These are phyloP conservation scores for Oscheius sp. DNA, from an alignment of 2,888 invertebrate species.

Conservation along the genomic window DNA sequence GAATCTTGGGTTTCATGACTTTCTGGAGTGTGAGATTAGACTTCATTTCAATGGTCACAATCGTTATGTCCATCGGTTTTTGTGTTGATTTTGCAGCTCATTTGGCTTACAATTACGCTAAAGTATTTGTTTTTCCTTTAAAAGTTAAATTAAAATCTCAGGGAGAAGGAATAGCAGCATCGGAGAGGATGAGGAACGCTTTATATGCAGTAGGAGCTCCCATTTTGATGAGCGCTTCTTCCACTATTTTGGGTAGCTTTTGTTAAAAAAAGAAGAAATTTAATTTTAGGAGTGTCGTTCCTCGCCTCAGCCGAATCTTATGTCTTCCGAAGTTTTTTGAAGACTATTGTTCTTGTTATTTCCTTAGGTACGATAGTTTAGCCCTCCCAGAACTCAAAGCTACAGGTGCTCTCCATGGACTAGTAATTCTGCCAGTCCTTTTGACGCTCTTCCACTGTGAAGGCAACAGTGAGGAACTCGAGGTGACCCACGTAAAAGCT, in stretches of 20 bases:
- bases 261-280: not conserved
- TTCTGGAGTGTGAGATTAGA: constrained; percentile 88
- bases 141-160: too few relatives aligned
- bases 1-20: constrained; percentile 94
- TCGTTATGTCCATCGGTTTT: constrained; percentile 94
- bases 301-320: constrained; percentile 88
- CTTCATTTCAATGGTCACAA: constrained; percentile 89
- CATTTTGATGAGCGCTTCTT: constrained; percentile 88
- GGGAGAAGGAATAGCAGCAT: constrained; percentile 54
- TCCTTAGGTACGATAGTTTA: constrained; percentile 77
- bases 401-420: constrained; percentile 84
- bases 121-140: constrained; percentile 46
- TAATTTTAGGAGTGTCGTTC: constrained; percentile 78
- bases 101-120: constrained; percentile 80
- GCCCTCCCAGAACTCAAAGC: too few relatives aligned
- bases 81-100: constrained; percentile 95
- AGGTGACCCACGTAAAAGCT: constrained; percentile 23
- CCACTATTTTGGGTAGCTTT: constrained; percentile 81
- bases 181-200: constrained; percentile 84
- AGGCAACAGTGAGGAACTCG: constrained; percentile 26
- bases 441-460: constrained; percentile 69
- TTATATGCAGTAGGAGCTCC: constrained; percentile 88
- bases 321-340: constrained; percentile 70
- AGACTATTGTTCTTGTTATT: constrained; percentile 92
- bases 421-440: constrained; percentile 83